A percentile compares a stretch with the other conserved stretches of the same genome.
phyloP scores from a whole-genome alignment of 2,888 invertebrate genomes.

The Eupithecia subumbrata region DNA sequence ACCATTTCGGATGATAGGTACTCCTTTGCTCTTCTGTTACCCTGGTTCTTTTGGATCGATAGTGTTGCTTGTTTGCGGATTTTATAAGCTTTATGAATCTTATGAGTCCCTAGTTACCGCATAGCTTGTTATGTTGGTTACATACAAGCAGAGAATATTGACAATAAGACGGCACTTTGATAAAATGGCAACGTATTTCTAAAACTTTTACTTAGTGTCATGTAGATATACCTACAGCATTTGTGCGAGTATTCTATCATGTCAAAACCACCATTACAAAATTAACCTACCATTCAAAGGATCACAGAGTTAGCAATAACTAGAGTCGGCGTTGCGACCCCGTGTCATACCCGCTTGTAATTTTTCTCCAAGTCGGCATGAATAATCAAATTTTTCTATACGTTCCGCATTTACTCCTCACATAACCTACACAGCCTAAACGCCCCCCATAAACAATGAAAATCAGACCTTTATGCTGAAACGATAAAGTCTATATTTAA shows the following conservation, averaged over 20 bases:
- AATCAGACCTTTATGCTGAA: conserved; percentile 63
- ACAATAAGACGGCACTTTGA: neutral
- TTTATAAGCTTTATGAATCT: neutral
- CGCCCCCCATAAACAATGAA: conserved; percentile 55
- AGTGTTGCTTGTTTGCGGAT: neutral
- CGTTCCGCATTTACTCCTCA: conserved; percentile 77
- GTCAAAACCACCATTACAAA: neutral
- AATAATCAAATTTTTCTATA: conserved; percentile 83
- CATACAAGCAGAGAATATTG: neutral
- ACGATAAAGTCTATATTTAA: conserved; percentile 66
- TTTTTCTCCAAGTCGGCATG: conserved; percentile 80
- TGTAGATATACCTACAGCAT: neutral
- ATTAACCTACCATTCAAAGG: conserved; percentile 7
- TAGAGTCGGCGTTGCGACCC: conserved; percentile 37
- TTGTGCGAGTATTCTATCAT: neutral
- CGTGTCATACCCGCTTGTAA: conserved; percentile 72
- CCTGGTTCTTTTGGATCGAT: conserved; percentile 2
- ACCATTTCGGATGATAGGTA: neutral
- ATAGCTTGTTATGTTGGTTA: neutral
- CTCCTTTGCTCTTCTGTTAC: neutral
- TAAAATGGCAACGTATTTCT: neutral
- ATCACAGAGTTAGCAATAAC: conserved; percentile 28
- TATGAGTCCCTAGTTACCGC: neutral
- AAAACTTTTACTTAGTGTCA: neutral
- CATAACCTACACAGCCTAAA: conserved; percentile 52